Evolutionary conservation across 35 echinoderm and acorn worm genomes (phyloP).

Genomic region (Diadema setosum): DNA sequence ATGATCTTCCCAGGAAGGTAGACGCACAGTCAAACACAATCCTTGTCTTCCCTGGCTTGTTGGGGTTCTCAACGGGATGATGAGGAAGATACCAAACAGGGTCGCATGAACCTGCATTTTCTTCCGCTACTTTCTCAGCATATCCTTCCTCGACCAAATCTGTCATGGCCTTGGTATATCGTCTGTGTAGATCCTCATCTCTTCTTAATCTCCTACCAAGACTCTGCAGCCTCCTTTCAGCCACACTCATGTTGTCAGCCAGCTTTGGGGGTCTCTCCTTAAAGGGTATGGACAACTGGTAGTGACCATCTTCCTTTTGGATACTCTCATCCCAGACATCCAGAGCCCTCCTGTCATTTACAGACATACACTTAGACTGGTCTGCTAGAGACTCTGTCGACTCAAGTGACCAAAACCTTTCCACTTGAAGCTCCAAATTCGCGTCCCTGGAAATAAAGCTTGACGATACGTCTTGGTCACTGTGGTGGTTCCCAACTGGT

Average conservation of each 20-base stretch:
- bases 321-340: background rate
- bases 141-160: constrained; percentile 3
- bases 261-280: background rate
- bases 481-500: background rate
- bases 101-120: background rate
- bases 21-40: constrained; percentile 2
- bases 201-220: background rate
- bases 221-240: background rate
- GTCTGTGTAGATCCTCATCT: background rate
- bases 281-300: constrained; percentile 26
- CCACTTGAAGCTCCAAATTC: background rate
- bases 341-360: constrained; percentile 20
- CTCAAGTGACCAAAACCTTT: constrained; percentile 22
- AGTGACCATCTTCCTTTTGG: background rate
- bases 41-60: constrained; percentile 26
- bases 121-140: constrained; percentile 9
- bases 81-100: constrained; percentile 37
- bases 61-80: constrained; percentile 30
- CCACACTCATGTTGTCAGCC: background rate
- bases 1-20: background rate
- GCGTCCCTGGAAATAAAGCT: background rate
- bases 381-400: background rate
- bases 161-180: background rate
- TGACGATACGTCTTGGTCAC: background rate
- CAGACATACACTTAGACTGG: background rate